Conservation (phyloP, 2,888 invertebrate species). For the Monopis laevigella region DNA sequence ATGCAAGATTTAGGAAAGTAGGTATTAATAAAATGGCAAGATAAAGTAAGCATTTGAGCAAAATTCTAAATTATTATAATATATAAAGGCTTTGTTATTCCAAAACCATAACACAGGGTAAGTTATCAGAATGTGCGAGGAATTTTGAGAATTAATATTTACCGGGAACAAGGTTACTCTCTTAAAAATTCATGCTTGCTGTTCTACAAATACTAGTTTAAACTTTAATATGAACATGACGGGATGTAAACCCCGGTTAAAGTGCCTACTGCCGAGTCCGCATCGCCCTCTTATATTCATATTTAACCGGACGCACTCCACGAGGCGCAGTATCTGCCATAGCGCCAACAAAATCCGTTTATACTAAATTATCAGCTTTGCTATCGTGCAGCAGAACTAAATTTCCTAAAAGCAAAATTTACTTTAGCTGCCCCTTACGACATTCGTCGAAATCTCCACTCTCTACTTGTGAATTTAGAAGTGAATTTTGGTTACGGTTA, state of each 20-base stretch:
- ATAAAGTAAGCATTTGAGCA: too few relatives aligned
- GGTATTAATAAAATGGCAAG: too few relatives aligned
- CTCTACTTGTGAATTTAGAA: conserved; percentile 28
- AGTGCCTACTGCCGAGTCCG: not conserved
- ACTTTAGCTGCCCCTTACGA: conserved; percentile 26
- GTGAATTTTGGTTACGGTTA: conserved; percentile 25
- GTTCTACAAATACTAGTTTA: not conserved
- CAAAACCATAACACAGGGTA: too few relatives aligned
- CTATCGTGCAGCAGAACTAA: conserved; percentile 30
- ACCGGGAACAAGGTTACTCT: too few relatives aligned
- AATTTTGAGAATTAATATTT: too few relatives aligned
- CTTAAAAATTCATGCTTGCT: not conserved
- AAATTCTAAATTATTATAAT: too few relatives aligned
- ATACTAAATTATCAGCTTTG: conserved; percentile 40
- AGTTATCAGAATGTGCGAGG: too few relatives aligned
- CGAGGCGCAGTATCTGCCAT: too few relatives aligned
- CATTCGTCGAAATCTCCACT: conserved; percentile 11
- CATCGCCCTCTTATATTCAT: conserved; percentile 3
- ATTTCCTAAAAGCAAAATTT: conserved; percentile 47
- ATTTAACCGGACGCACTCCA: not conserved
- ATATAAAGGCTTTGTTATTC: too few relatives aligned
- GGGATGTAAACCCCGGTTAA: not conserved
- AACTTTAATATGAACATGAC: conserved; percentile 2
- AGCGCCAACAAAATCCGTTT: conserved; percentile 31
- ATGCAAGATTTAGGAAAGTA: too few relatives aligned